Conservation (phyloP, 2,113 vertebrate species). For the Mus musculus region GRCm39 chr2:77255501-77256000, state of each 20-base stretch:
- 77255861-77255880: background rate
- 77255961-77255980: background rate
- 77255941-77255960: background rate
- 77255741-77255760: too few relatives aligned
- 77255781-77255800: background rate
- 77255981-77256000: background rate
- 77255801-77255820: background rate
- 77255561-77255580: background rate
- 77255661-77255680: background rate
- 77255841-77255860: background rate
- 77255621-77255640: background rate
- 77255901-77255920: background rate
- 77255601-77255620: background rate
- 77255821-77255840: background rate
- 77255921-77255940: background rate
- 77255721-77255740: background rate
- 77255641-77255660: background rate
- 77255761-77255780: background rate
- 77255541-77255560: background rate
- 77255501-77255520: background rate
- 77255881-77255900: background rate
- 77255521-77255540: background rate
- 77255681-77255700: background rate
- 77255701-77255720: background rate
- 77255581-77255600: constrained; percentile 31